A percentile compares a stretch with the other conserved stretches of the same genome.
These are phyloP conservation scores for Agrotis clavis DNA, from an alignment of 2,888 invertebrate species.

Conservation along the genomic window DNA sequence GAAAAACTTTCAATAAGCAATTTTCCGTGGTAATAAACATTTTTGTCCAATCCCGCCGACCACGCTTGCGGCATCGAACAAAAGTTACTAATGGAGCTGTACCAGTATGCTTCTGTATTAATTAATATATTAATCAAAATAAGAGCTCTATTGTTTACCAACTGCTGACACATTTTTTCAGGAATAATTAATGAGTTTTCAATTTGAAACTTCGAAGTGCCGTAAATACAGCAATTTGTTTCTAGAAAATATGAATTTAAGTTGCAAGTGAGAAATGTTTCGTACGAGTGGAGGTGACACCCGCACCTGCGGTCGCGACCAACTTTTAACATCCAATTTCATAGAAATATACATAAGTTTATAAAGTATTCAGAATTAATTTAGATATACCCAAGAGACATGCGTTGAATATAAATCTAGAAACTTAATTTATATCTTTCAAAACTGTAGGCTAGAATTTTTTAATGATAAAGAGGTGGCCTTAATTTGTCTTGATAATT, in stretches of 20 bases:
- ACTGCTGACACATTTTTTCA: slow-evolving; percentile 15
- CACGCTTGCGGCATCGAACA: neutral
- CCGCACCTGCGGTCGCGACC: slow-evolving; percentile 80
- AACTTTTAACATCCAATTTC: slow-evolving; percentile 76
- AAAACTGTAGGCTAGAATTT: neutral
- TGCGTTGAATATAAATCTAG: slow-evolving; percentile 18
- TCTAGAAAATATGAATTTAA: slow-evolving; percentile 81
- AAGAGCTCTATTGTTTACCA: slow-evolving; percentile 10
- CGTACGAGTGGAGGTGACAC: slow-evolving; percentile 79
- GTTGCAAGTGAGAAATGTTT: slow-evolving; percentile 85
- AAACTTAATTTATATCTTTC: slow-evolving; percentile 28
- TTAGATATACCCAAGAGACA: slow-evolving; percentile 26
- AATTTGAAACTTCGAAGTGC: slow-evolving; percentile 69
- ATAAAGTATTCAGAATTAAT: slow-evolving; percentile 44
- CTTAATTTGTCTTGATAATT: slow-evolving; percentile 17
- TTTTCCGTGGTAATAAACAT: slow-evolving; percentile 6
- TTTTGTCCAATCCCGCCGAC: slow-evolving; percentile 12
- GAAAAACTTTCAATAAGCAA: slow-evolving; percentile 21
- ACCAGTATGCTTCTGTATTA: neutral
- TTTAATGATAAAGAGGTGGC: slow-evolving; percentile 8
- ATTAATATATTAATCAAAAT: slow-evolving; percentile 18
- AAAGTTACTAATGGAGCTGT: neutral
- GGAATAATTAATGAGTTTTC: slow-evolving; percentile 61
- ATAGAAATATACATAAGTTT: slow-evolving; percentile 57
- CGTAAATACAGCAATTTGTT: slow-evolving; percentile 81